Base-by-base conservation (phyloP, 2,797 vertebrate genomes). In the Clarias fuscus region DNA sequence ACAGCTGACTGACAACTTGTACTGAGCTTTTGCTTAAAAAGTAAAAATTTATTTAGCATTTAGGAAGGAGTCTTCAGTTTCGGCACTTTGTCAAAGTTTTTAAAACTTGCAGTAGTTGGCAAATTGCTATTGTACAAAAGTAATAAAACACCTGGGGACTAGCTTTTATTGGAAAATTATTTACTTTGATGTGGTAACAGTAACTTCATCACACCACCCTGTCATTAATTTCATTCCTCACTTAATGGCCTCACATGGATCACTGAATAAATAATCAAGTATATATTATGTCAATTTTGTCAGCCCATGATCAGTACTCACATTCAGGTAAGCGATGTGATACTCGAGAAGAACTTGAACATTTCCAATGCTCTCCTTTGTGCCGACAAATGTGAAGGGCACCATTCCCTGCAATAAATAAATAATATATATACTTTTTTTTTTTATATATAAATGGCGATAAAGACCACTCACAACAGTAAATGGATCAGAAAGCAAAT, bases 341-440 rank as follows among this genome's bases (percentile, higher is more conserved):
- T 99, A 99, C 86, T 99, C 98, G 93, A 99, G 91, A 84, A 99
- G 95, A 81, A 99, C 98, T 80, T 99, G 98, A 65, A 99, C 97
- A 58, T 99, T 99, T 87, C 97, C 97, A 82, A 99, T 98, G 90
- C 95, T 99, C 93, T 99, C 98, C 93, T 98, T 99, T 72, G 98
- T 99, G 90, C 98, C 98, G 86, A 99, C 98, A 93, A 99, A 99
- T 40, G 97, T 98, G 91, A 99, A 99, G 0, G 98, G 98, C 93
- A 99, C 98, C 98, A 98, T 99, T 90, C 98, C 98, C 98, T 99
- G 93, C 17, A 91, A 75, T 89, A 90, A 93, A 92, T 3, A 48
- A 48, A 48, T 10, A 43, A 43, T 43, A 43, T 43, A 8, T 43
- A 43, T 8, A 8, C 7, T 7, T 1, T 48, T 7, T 30, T 68